Evolutionary conservation across 2,888 invertebrate species (phyloP).

Genomic region (Lasioglossum morio): DNA sequence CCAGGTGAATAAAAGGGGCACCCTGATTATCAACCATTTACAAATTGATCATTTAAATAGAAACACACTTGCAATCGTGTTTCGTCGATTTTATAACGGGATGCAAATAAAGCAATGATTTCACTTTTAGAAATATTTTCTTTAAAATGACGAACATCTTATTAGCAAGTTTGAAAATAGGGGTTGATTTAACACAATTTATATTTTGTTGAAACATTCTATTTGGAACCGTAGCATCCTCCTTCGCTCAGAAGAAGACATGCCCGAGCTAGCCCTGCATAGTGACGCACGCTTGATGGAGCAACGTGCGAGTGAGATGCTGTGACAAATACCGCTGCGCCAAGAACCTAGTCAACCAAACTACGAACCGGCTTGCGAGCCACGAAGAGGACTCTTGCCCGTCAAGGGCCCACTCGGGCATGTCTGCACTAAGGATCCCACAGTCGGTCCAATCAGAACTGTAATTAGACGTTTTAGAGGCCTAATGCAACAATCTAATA

Average conservation of each 20-base stretch:
- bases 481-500: background rate
- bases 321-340: background rate
- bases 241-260: background rate
- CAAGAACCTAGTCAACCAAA: background rate
- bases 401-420: background rate
- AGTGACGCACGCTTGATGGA: background rate
- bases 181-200: too few species aligned
- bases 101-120: background rate
- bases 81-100: background rate
- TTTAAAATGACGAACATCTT: too few species aligned
- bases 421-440: background rate
- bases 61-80: background rate
- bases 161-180: too few species aligned
- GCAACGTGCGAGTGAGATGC: background rate
- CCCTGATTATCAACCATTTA: background rate
- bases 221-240: background rate
- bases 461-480: background rate
- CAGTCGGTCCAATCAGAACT: background rate
- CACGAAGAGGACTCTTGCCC: background rate
- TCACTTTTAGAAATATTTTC: background rate
- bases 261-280: background rate
- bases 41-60: background rate
- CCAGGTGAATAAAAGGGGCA: background rate
- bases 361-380: slow-evolving; percentile 1
- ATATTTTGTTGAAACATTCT: background rate